Base-by-base conservation (phyloP, 2,888 invertebrate genomes). In the Horisme vitalbata region DNA sequence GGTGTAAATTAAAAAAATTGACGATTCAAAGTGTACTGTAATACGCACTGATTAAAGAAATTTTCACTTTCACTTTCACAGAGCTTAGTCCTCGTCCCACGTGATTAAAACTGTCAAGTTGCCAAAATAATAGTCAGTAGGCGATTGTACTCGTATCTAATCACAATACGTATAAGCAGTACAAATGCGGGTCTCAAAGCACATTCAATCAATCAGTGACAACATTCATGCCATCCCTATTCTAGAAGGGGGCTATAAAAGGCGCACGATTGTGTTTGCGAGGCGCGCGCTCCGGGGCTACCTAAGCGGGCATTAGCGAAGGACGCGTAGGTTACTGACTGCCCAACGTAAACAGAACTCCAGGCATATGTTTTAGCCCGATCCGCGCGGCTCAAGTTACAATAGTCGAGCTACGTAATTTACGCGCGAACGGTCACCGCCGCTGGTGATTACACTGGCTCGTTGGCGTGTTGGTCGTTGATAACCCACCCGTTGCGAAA, bases 351-450 rank as follows among this genome's bases (percentile, higher is more conserved):
- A 43, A 39, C 45, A 44, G 81, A 76, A 48, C 83, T 59, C 54
- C 55, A 20, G 34, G 48, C 30, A 46, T 15, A 32, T 36, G 45
- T n/a, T 27, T 8, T 9, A 31, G 14, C 4, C 5, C 59, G 65
- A 61, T 36, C 57, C 55, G 54, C 61, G 64, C 52, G 56, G 75
- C 37, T 63, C 79, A 43, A 59, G 46, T 45, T 57, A 61, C 31
- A 57, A 21, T 69, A 73, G 82, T 34, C 63, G 54, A 57, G 63
- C 67, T 70, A 69, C 75, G 83, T 83, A 83, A 84, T 85, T 84
- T 84, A 85, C 84, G 85, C 86, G 86, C 81, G 86, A 83, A 76
- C 83, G 84, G 85, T 79, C 83, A 81, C 82, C 80, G 81, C 72
- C 72, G 71, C 66, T 75, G 79, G 82, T 84, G 84, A 84, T 85